Base-by-base conservation (phyloP, 2,113 vertebrate species). In the Catharus bicknelli region DNA sequence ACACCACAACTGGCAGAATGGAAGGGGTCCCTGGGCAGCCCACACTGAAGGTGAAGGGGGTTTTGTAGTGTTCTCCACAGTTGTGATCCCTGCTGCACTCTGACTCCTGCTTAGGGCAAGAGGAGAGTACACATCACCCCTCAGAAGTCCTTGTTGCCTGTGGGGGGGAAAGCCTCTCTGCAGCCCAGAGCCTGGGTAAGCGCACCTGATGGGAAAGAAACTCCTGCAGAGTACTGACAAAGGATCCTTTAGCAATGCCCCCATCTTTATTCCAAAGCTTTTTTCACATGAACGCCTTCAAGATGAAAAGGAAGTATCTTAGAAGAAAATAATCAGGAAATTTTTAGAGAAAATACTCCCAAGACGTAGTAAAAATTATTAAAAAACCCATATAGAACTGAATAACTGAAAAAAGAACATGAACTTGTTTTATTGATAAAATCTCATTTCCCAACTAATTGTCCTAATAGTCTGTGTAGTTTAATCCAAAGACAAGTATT, bases 91-190 rank as follows among this genome's bases (percentile, higher is more conserved):
- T 36, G 38, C 16, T 88, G 32, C 55, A 32, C 18, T 13, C 16
- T 54, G 51, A 34, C 40, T 86, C 11, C 20, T 86, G 51, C 76
- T 58, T 29, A 19, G 16, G 32, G 53, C 12, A 38, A 63, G 32
- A 59, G 15, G 51, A 47, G 17, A 6, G 4, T 4, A 3, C 5
- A 6, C 13, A 26, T 83, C 13, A 21, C 19, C 36, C 22, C 21
- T 58, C 2, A 14, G n/a, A 16, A 74, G 38, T 7, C 27, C 62
- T 32, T 53, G 17, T 25, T 0, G 0, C 19, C 51, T 27, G 3
- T 17, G 6, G 7, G 5, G 5, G 9, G 7, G 6, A 48, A 90
- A 69, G 6, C 7, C 19, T 50, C 30, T 13, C 29, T n/a, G 40
- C 2, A 43, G 23, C 22, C 29, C 69, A 18, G 16, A 48, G 23